phyloP scores from a whole-genome alignment of 2,113 vertebrate genomes.

The Sebastes fasciatus region DNA sequence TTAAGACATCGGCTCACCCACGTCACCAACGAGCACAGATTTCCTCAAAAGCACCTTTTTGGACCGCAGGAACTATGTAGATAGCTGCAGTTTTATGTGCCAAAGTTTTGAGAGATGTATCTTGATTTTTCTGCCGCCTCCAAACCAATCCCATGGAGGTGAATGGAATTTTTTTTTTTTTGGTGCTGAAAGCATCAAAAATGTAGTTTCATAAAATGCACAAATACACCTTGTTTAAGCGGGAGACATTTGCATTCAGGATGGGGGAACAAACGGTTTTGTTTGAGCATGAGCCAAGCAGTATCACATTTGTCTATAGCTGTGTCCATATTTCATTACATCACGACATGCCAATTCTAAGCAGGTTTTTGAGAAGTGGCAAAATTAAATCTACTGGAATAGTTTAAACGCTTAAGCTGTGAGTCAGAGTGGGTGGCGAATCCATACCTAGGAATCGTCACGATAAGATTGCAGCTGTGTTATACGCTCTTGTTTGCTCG shows the following conservation, averaged over 20 bases:
- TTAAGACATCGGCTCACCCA: background rate
- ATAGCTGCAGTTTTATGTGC: background rate
- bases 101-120: background rate
- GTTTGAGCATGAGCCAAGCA: background rate
- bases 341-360: background rate
- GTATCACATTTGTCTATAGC: background rate
- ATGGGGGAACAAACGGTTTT: background rate
- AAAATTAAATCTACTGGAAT: background rate
- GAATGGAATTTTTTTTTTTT: too few species aligned
- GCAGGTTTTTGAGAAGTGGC: background rate
- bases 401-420: slow-evolving; percentile 6
- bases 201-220: background rate
- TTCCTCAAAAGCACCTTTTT: background rate
- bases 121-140: slow-evolving; percentile 1
- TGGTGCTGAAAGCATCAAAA: too few species aligned
- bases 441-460: background rate
- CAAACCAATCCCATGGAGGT: background rate
- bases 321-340: slow-evolving; percentile 1
- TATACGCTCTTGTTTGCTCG: background rate
- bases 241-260: background rate
- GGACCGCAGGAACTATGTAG: background rate
- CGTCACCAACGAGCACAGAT: background rate
- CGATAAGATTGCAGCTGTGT: background rate
- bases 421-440: background rate
- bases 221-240: background rate